Evolutionary conservation across 2,888 invertebrate genomes (phyloP).

Genomic region (Drosophila acutilabella): DNA sequence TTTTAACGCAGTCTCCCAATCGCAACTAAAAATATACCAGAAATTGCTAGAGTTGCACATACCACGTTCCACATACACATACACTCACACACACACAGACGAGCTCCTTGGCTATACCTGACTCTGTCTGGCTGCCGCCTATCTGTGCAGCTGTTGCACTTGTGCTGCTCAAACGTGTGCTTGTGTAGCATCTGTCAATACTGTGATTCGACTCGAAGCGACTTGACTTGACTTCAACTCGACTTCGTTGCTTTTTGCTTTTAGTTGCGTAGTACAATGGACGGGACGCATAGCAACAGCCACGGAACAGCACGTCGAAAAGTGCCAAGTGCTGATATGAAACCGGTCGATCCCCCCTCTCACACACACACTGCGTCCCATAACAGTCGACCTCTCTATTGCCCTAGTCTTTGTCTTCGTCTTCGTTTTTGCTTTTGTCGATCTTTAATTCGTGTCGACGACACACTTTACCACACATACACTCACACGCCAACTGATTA

Average conservation of each 20-base stretch:
- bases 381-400: conserved; percentile 19
- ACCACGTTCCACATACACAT: conserved; percentile 7
- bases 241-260: conserved; percentile 16
- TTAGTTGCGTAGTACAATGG: conserved; percentile 21
- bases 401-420: conserved; percentile 24
- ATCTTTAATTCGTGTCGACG: conserved; percentile 54
- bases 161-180: conserved; percentile 18
- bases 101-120: background rate
- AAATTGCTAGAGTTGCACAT: conserved; percentile 42
- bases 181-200: conserved; percentile 37
- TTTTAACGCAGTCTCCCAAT: conserved; percentile 10
- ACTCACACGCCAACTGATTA: conserved; percentile 9
- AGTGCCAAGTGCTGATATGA: conserved; percentile 52
- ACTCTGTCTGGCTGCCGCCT: conserved; percentile 40
- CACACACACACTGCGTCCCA: conserved; percentile 1
- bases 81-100: background rate
- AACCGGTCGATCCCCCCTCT: conserved; percentile 57
- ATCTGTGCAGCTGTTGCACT: conserved; percentile 22
- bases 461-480: conserved; percentile 30
- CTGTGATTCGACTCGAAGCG: conserved; percentile 22
- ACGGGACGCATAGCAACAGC: conserved; percentile 46
- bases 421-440: conserved; percentile 36
- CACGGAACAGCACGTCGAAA: conserved; percentile 47
- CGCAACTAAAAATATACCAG: conserved; percentile 40
- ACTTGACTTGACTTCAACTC: conserved; percentile 13